phyloP scores from a whole-genome alignment of 2,113 vertebrate genomes.

The Dendrocopos noguchii region DNA sequence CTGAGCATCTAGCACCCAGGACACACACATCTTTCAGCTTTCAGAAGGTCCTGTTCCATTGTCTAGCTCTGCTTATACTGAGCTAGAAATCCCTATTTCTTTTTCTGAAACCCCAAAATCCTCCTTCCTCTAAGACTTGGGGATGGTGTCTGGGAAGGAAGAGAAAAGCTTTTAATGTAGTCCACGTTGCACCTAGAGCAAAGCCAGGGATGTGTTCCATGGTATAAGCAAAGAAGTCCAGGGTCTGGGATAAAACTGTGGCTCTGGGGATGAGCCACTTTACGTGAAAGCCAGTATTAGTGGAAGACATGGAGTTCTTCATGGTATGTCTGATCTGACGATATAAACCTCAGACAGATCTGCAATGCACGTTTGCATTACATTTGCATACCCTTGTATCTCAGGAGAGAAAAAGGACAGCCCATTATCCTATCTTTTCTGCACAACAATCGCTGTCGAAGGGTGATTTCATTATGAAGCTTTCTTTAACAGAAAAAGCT shows the following conservation, averaged over 20 bases:
- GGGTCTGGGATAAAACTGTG: neutral
- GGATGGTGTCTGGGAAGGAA: neutral
- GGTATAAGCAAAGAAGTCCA: neutral
- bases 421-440: neutral
- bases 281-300: neutral
- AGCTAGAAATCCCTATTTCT: neutral
- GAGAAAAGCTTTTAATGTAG: neutral
- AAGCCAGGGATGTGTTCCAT: neutral
- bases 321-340: neutral
- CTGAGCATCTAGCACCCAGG: neutral
- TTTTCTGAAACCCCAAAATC: neutral
- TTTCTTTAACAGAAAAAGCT: neutral
- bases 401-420: neutral
- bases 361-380: neutral
- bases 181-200: neutral
- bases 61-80: neutral
- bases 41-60: neutral
- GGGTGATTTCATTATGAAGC: neutral
- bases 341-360: neutral
- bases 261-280: neutral
- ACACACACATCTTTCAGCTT: neutral
- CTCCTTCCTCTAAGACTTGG: neutral
- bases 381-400: neutral
- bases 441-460: neutral
- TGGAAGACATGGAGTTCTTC: neutral